phyloP scores from a whole-genome alignment of 1,140 invertebrate genomes.

The Brachionus angularis region DNA sequence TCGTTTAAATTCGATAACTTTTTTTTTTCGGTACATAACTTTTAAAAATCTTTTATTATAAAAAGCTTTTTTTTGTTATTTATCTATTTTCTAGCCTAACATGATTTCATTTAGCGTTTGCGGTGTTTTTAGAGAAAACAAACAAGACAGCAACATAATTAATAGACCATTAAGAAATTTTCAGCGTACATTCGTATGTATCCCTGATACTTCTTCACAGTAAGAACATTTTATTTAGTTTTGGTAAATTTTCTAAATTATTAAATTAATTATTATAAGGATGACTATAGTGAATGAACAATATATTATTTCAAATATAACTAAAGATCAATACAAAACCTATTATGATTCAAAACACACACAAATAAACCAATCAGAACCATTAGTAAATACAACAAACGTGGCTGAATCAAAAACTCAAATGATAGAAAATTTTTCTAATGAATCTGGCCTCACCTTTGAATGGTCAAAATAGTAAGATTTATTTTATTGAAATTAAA shows the following conservation, averaged over 20 bases:
- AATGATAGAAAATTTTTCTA: constrained; percentile 6
- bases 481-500: background rate
- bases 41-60: background rate
- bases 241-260: background rate
- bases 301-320: background rate
- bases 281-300: constrained; percentile 31
- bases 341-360: background rate
- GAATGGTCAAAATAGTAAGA: constrained; percentile 31
- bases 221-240: background rate
- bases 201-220: constrained; percentile 20
- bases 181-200: constrained; percentile 5
- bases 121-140: constrained; percentile 19
- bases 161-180: constrained; percentile 7
- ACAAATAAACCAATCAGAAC: background rate
- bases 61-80: background rate
- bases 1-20: constrained; percentile 33
- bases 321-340: background rate
- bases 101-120: background rate
- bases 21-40: background rate
- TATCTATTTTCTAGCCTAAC: no score
- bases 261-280: background rate
- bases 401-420: background rate
- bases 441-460: background rate
- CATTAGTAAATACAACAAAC: background rate
- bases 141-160: background rate